phyloP scores from a whole-genome alignment of 1,140 invertebrate species.

The Drosophila ercepeae region DNA sequence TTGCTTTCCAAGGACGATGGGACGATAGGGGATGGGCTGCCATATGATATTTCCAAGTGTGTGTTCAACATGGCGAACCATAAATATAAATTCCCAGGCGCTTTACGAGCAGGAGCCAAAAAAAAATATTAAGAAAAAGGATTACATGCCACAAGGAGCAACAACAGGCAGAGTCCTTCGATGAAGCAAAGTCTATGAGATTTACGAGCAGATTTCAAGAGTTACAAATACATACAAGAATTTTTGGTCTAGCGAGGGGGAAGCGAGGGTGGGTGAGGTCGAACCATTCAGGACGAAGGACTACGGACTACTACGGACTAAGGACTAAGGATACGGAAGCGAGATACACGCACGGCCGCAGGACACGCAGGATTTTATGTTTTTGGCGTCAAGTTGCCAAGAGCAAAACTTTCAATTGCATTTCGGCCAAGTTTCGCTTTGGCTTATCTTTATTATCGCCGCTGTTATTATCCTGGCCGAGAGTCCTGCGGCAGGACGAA shows the following conservation, averaged over 20 bases:
- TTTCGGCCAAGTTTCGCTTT: slow-evolving; percentile 58
- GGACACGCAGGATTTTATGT: slow-evolving; percentile 38
- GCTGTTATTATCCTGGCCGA: slow-evolving; percentile 57
- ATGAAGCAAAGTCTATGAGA: slow-evolving; percentile 68
- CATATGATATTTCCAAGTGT: slow-evolving; percentile 25
- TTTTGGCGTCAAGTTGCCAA: slow-evolving; percentile 45
- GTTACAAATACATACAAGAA: slow-evolving; percentile 63
- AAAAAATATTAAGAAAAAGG: slow-evolving; percentile 38
- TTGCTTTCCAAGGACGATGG: slow-evolving; percentile 1
- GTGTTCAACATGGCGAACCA: slow-evolving; percentile 35
- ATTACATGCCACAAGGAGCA: slow-evolving; percentile 62
- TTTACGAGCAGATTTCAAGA: slow-evolving; percentile 73
- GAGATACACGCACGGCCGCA: slow-evolving; percentile 37
- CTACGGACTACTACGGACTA: not conserved
- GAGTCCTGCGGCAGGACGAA: slow-evolving; percentile 2
- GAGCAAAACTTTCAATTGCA: slow-evolving; percentile 77
- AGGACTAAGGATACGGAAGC: slow-evolving; percentile 11
- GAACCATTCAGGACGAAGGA: not conserved
- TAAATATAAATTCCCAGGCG: slow-evolving; percentile 62
- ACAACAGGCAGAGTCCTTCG: slow-evolving; percentile 49
- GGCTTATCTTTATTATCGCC: slow-evolving; percentile 76
- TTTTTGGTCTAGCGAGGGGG: slow-evolving; percentile 26
- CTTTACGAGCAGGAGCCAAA: slow-evolving; percentile 37
- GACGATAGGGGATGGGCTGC: no score
- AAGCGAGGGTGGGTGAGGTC: not conserved